Evolutionary conservation across 2,113 vertebrate species (phyloP), one percentile per base, ranked within the genome.

Genomic region (Heliornis fulica): DNA sequence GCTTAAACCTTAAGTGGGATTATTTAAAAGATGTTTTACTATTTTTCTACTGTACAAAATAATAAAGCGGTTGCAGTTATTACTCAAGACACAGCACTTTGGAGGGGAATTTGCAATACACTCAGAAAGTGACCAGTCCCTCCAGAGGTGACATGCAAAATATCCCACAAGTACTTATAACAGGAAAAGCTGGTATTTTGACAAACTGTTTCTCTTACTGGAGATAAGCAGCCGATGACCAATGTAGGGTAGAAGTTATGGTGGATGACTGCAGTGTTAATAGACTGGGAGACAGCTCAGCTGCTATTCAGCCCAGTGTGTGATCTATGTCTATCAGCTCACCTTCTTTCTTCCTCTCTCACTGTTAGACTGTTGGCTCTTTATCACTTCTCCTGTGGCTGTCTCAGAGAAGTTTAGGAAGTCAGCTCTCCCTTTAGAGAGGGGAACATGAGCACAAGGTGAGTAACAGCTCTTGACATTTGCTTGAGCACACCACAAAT

Each of bases 1-100:
- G 65, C 26, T 88, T 87, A 79, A 81, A 74, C 17, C 60, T 94
- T 17, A 75, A 53, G 53, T 51, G 26, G 36, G 36, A 77, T 76
- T 87, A 89, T 87, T 79, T 66, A 82, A 64, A 93, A 91, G 34
- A 86, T 68, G 12, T 45, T 94, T 95, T 79, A 71, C 32, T 89
- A 16, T 14, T 95, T 81, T 95, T 68, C 32, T 88, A 45, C 20
- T 72, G 36, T 31, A 79, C 22, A 72, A 85, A 94, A 66, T 48
- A 91, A 83, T 31, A 36, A 46, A 70, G 40, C 22, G 11, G 2
- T 40, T 68, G 28, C 2, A 1, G 60, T 19, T 86, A 13, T 82
- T 46, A 68, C 57, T 64, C 16, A 71, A 71, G 43, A 36, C 21
- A 4, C 29, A 34, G 1, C 45, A 45, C 90, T 78, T 81, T 13